phyloP scores from a whole-genome alignment of 2,797 vertebrate species.

The Benthosema pterotum region DNA sequence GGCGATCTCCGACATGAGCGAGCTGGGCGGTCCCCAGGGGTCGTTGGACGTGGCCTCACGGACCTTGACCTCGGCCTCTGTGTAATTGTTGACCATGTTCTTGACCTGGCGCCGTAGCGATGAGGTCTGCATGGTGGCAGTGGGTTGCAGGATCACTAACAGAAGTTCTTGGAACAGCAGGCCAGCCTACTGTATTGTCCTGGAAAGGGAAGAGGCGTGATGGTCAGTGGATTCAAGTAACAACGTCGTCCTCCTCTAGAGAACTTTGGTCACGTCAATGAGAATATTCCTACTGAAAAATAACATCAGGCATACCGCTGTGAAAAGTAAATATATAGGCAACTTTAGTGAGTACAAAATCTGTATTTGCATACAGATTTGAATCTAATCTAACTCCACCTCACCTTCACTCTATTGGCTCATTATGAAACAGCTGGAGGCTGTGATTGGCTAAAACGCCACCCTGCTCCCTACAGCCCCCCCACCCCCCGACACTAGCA shows the following conservation, averaged over 20 bases:
- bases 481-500: too few relatives aligned
- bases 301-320: too few relatives aligned
- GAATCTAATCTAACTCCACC: too few relatives aligned
- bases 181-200: conserved; percentile 36
- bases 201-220: conserved; percentile 14
- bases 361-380: too few relatives aligned
- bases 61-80: conserved; percentile 95
- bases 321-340: too few relatives aligned
- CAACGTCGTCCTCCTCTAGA: conserved; percentile 24
- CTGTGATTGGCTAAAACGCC: too few relatives aligned
- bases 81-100: conserved; percentile 97
- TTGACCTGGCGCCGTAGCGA: conserved; percentile 95
- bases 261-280: conserved; percentile 45
- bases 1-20: conserved; percentile 93
- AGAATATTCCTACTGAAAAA: conserved; percentile 42
- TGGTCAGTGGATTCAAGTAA: conserved; percentile 27
- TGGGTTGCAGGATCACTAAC: neutral
- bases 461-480: too few relatives aligned
- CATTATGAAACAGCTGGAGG: too few relatives aligned
- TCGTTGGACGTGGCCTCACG: conserved; percentile 98
- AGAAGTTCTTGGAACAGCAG: conserved; percentile 37
- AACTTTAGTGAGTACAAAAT: too few relatives aligned
- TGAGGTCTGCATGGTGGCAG: conserved; percentile 89
- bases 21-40: conserved; percentile 92
- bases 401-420: too few relatives aligned